Evolutionary conservation across 2,113 vertebrate species (phyloP).

Genomic region (Ictidomys tridecemlineatus): DNA sequence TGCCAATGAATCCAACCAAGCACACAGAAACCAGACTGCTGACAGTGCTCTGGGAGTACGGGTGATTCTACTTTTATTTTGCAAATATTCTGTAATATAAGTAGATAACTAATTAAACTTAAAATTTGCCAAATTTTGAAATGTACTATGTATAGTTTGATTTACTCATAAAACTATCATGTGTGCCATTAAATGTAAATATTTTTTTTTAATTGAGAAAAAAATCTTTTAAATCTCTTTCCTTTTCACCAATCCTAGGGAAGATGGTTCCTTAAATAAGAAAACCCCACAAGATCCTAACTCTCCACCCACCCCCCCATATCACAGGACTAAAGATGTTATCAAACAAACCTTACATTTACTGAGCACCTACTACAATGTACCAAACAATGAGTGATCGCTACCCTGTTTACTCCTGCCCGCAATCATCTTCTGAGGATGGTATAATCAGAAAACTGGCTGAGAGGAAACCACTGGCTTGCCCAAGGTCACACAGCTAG

Average conservation of each 20-base stretch:
- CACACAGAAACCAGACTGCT: background rate
- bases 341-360: background rate
- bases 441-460: background rate
- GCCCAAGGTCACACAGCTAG: background rate
- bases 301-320: background rate
- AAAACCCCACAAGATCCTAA: background rate
- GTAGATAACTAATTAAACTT: conserved; percentile 6
- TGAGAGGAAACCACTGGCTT: background rate
- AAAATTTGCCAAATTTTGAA: conserved; percentile 12
- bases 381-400: background rate
- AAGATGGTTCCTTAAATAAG: conserved; percentile 1
- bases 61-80: background rate
- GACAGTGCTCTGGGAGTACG: background rate
- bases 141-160: background rate
- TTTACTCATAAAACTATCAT: conserved; percentile 17
- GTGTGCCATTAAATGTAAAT: conserved; percentile 14
- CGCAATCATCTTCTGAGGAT: background rate
- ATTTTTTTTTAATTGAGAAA: conserved; percentile 8
- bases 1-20: background rate
- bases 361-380: background rate
- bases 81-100: conserved; percentile 37
- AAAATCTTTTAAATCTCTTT: conserved; percentile 29
- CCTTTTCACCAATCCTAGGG: background rate
- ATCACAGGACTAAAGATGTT: background rate
- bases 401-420: background rate